phyloP scores from a whole-genome alignment of 2,113 vertebrate species.

The Oreocharis arfaki region DNA sequence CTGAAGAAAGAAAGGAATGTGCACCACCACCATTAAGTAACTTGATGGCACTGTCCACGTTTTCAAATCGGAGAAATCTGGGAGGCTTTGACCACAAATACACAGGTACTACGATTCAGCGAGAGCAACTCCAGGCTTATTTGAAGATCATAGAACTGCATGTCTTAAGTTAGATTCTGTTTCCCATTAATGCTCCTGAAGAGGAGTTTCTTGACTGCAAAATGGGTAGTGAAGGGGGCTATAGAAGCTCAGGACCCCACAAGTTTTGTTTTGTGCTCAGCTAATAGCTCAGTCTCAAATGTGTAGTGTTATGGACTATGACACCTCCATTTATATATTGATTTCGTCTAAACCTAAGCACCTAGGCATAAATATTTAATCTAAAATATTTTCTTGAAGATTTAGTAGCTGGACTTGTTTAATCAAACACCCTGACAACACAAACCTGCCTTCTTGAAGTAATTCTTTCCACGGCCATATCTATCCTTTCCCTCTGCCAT shows the following conservation, averaged over 20 bases:
- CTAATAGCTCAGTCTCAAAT: neutral
- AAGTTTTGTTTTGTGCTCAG: neutral
- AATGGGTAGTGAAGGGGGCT: neutral
- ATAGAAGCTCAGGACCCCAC: neutral
- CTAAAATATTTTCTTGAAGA: neutral
- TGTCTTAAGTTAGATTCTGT: neutral
- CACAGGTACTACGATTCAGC: neutral
- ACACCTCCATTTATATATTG: neutral
- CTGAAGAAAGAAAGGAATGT: neutral
- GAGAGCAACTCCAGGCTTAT: neutral
- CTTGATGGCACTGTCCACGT: neutral
- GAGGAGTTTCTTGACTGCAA: neutral
- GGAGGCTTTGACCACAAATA: neutral
- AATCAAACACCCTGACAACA: neutral
- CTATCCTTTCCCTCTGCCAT: neutral
- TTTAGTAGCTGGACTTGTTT: neutral
- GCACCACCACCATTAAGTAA: neutral
- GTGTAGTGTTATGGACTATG: neutral
- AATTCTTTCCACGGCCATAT: neutral
- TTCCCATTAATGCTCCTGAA: neutral
- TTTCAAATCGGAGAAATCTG: neutral
- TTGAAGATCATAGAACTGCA: neutral
- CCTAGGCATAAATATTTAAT: neutral
- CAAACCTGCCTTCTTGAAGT: neutral
- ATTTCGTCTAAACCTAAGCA: neutral